Evolutionary conservation across 2,888 invertebrate species (phyloP).

Genomic region (Phengaris alcon): DNA sequence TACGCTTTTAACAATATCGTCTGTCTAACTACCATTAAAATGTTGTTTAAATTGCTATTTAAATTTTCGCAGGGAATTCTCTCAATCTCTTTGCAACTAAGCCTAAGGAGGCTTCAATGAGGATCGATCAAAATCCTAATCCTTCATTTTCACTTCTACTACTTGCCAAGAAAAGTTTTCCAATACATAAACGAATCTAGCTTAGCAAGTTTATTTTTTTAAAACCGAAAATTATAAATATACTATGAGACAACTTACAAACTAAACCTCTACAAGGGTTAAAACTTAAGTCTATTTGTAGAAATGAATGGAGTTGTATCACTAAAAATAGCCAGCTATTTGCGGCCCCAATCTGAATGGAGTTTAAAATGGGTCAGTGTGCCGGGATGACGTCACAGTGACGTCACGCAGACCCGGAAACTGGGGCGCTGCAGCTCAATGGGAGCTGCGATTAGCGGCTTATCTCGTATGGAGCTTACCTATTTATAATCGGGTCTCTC

Average conservation of each 20-base stretch:
- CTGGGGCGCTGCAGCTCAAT: conserved; percentile 48
- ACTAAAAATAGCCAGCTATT: conserved; percentile 62
- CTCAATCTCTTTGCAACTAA: too few relatives aligned
- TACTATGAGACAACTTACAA: background rate
- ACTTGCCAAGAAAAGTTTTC: too few relatives aligned
- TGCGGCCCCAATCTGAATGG: conserved; percentile 70
- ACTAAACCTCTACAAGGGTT: conserved; percentile 11
- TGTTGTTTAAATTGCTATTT: too few relatives aligned
- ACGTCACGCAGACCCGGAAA: conserved; percentile 63
- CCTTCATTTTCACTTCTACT: too few relatives aligned
- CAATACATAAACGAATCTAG: too few relatives aligned
- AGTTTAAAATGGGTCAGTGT: conserved; percentile 65
- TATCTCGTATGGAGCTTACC: too few relatives aligned
- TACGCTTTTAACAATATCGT: too few relatives aligned
- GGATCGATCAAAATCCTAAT: too few relatives aligned
- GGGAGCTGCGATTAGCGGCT: background rate
- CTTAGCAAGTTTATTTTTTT: background rate
- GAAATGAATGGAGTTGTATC: conserved; percentile 65
- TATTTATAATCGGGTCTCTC: too few relatives aligned
- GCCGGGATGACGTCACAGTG: conserved; percentile 60
- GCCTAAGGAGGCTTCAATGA: too few relatives aligned
- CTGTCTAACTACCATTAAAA: too few relatives aligned
- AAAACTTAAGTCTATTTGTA: conserved; percentile 41
- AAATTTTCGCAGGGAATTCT: too few relatives aligned
- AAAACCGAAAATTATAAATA: background rate